Base-by-base conservation (phyloP, 1,140 invertebrate species). In the Pseudoatta argentina region DNA sequence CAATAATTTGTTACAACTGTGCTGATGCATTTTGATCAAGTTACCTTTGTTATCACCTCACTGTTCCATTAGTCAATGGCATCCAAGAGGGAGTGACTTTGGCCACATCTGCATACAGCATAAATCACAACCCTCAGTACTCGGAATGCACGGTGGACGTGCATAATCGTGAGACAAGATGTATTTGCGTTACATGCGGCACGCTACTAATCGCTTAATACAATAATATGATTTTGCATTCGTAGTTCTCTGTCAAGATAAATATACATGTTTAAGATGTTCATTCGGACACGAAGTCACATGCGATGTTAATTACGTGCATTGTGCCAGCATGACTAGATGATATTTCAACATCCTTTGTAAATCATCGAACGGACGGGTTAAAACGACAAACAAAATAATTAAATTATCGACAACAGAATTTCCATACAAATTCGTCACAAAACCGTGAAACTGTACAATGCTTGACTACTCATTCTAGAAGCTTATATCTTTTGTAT, bases 141-240 rank as follows among this genome's bases (percentile, higher is more conserved):
- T 27, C 64, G 30, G 14, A 83, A 75, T 83, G 55, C 79, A 75
- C 39, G 55, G 39, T 57, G 69, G 79, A 83, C 69, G 55, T 34
- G 69, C 79, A 83, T 75, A 75, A 61, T 83, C 69, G 69, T 73
- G 67, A 82, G 55, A 73, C 67, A 73, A 55, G 39, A 73, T 75
- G 69, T 83, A 73, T 73, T 83, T 83, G 79, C 59, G 79, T 83
- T 83, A 44, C 69, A 83, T 48, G 79, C 69, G 69, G 69, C 69
- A 61, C 57, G 55, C 69, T 69, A 27, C 69, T 83, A 83, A 83
- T 83, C 69, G 69, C 79, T 83, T 83, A 73, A 75, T 75, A 83
- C 79, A 83, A 83, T 83, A 75, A 83, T 81, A 57, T 75, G 55
- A 83, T 61, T 75, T 83, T 24, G 69, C 79, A 10, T 72, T 44